A percentile compares a stretch with the other conserved stretches of the same genome.
phyloP scores from a whole-genome alignment of 1,140 invertebrate species.

The Lucilia sericata region DNA sequence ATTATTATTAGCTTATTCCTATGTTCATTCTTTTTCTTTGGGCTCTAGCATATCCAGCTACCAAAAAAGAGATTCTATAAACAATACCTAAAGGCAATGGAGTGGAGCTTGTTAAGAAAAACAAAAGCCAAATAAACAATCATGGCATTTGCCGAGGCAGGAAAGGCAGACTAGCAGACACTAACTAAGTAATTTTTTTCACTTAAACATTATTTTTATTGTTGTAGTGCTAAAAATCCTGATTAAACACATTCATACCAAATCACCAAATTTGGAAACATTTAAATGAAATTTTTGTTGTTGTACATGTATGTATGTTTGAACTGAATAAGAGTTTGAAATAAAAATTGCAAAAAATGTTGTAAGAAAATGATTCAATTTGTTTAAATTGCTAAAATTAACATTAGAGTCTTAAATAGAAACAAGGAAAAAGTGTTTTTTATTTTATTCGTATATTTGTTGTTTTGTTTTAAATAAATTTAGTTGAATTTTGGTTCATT shows the following conservation, averaged over 20 bases:
- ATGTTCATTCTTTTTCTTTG: not conserved
- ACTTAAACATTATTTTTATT: not conserved
- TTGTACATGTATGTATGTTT: not conserved
- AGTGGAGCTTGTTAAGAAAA: slow-evolving; percentile 9
- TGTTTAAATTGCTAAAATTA: slow-evolving; percentile 41
- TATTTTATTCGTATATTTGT: not conserved
- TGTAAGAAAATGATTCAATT: slow-evolving; percentile 29
- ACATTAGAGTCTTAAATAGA: not conserved
- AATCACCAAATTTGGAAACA: not conserved
- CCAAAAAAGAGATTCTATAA: not conserved
- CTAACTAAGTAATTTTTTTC: not conserved
- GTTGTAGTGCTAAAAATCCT: slow-evolving; percentile 14
- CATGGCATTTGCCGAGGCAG: not conserved
- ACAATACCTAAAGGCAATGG: not conserved
- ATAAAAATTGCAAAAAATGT: not conserved
- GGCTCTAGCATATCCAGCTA: not conserved
- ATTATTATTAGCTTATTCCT: slow-evolving; percentile 37
- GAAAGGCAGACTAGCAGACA: not conserved
- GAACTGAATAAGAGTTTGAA: not conserved
- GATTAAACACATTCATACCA: slow-evolving; percentile 12
- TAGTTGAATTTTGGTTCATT: slow-evolving; percentile 28
- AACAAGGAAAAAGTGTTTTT: not conserved
- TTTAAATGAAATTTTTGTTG: slow-evolving; percentile 26
- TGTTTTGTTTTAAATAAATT: slow-evolving; percentile 9
- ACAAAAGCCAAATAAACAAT: not conserved